Evolutionary conservation across 2,797 vertebrate species (phyloP).

Genomic region (Phrynocephalus guinanensis): DNA sequence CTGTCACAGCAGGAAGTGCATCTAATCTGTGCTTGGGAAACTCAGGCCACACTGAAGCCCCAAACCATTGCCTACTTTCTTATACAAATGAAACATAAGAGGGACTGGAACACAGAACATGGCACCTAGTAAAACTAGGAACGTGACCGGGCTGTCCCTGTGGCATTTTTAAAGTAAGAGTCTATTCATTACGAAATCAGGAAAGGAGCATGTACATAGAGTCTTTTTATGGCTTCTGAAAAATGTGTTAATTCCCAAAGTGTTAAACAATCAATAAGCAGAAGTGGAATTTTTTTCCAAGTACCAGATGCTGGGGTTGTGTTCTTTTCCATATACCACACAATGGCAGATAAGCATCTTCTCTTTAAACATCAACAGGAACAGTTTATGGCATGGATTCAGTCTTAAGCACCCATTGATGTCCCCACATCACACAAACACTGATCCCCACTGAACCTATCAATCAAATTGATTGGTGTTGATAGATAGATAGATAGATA

Average conservation of each 20-base stretch:
- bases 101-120: not conserved
- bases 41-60: not conserved
- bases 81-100: not conserved
- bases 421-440: too few species aligned
- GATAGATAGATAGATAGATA: too few species aligned
- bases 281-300: not conserved
- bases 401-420: not conserved
- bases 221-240: not conserved
- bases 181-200: not conserved
- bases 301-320: not conserved
- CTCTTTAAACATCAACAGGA: not conserved
- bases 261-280: not conserved
- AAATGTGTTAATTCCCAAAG: not conserved
- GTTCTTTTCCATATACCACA: not conserved
- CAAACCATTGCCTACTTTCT: not conserved
- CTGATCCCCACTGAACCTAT: not conserved
- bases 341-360: not conserved
- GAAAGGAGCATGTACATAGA: not conserved
- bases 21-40: not conserved
- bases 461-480: not conserved
- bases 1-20: slow-evolving; percentile 4
- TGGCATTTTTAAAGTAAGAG: not conserved
- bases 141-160: not conserved
- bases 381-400: not conserved
- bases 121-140: not conserved